Conservation (phyloP, 2,888 invertebrate genomes). For the Carterocephalus palaemon region DNA sequence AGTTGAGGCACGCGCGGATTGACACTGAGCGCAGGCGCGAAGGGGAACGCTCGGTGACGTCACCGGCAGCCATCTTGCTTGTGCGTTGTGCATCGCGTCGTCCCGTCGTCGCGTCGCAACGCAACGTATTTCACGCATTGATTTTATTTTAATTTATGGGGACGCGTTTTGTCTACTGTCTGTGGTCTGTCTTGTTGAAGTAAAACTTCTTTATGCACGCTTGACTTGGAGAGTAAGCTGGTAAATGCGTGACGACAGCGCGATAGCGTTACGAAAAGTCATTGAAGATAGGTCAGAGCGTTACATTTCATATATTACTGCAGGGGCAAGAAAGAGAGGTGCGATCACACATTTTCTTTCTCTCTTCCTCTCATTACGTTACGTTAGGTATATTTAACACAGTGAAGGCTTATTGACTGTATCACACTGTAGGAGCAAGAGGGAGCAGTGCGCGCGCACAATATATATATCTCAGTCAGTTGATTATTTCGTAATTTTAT, state of each 20-base stretch:
- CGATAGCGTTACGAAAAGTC: not conserved
- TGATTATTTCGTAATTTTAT: no score
- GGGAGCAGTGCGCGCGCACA: not conserved
- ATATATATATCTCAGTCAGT: not conserved
- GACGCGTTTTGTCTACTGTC: no score
- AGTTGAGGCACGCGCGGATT: no score
- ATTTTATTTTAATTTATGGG: no score
- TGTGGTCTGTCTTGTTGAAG: no score
- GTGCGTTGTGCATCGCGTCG: no score
- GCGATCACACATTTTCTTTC: no score
- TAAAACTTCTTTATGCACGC: no score
- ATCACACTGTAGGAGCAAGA: no score
- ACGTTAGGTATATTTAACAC: not conserved
- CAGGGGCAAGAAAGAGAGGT: not conserved
- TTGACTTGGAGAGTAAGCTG: no score
- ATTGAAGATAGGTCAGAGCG: not conserved
- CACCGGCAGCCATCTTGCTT: slow-evolving; percentile 46
- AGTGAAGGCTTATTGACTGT: not conserved
- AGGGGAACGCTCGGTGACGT: slow-evolving; percentile 67
- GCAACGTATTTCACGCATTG: no score
- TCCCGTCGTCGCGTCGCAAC: no score
- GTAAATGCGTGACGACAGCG: not conserved
- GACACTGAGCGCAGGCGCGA: slow-evolving; percentile 71
- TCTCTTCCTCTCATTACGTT: not conserved
- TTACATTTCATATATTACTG: not conserved